A percentile compares a stretch with the other conserved stretches of the same genome.
Evolutionary conservation across 2,888 invertebrate species (phyloP).

Genomic region (Clunio marinus): DNA sequence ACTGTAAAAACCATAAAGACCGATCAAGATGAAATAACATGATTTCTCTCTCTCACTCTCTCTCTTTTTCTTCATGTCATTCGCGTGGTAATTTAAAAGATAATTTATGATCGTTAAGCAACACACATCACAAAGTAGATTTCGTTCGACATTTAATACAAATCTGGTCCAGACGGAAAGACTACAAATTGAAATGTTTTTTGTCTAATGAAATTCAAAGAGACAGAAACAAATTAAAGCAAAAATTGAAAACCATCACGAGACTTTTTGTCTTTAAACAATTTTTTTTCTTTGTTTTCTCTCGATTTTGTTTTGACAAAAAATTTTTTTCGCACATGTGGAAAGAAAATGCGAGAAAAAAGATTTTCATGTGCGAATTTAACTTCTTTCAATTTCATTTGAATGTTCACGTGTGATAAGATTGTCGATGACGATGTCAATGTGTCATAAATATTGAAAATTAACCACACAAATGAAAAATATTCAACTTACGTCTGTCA

Average conservation of each 20-base stretch:
- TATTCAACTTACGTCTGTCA: constrained; percentile 37
- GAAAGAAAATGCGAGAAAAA: background rate
- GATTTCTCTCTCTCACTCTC: background rate
- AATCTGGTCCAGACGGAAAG: background rate
- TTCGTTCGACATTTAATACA: background rate
- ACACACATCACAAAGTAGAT: background rate
- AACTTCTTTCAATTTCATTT: no score
- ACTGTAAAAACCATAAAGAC: constrained; percentile 48
- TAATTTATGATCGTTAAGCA: background rate
- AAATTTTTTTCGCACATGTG: background rate
- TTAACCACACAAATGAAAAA: constrained; percentile 34
- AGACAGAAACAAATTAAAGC: no score
- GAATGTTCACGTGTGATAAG: no score
- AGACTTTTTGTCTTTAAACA: background rate
- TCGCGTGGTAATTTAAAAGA: no score
- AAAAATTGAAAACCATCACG: background rate
- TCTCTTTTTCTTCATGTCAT: no score
- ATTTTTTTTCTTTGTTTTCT: no score
- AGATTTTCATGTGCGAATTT: no score
- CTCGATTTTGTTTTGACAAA: background rate
- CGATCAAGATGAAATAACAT: background rate
- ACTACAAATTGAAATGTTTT: background rate
- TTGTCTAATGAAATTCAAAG: background rate
- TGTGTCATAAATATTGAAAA: no score
- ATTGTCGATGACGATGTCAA: no score